phyloP scores from a whole-genome alignment of 2,113 vertebrate genomes.

The Anguilla rostrata region DNA sequence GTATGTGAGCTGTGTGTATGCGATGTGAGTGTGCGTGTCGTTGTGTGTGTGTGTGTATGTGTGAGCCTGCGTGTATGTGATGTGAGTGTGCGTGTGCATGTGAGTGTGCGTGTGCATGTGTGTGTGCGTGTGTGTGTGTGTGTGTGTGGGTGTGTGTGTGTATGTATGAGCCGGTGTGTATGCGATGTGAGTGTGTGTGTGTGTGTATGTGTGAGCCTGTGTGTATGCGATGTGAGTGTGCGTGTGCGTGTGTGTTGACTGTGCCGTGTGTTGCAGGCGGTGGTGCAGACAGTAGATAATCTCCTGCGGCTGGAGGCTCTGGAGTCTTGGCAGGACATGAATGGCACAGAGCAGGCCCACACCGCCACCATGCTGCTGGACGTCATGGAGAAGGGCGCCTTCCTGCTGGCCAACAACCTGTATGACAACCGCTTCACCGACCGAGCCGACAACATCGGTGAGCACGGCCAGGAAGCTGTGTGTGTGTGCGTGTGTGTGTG shows the following conservation, averaged over 20 bases:
- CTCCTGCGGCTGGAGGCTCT: slow-evolving; percentile 81
- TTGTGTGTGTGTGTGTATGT: slow-evolving; percentile 22
- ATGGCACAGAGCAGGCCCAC: slow-evolving; percentile 86
- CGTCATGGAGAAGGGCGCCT: slow-evolving; percentile 88
- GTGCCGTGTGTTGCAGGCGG: slow-evolving; percentile 66
- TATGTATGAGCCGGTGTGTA: background rate
- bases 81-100: background rate
- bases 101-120: background rate
- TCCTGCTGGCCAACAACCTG: slow-evolving; percentile 91
- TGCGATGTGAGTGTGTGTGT: background rate
- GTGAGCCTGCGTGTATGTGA: background rate
- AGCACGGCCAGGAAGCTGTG: slow-evolving; percentile 28
- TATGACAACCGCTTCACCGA: slow-evolving; percentile 82
- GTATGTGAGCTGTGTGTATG: background rate
- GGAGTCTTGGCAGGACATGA: slow-evolving; percentile 92
- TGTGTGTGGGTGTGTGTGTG: background rate
- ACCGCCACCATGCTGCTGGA: slow-evolving; percentile 92
- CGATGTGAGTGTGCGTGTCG: slow-evolving; percentile 9
- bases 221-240: background rate
- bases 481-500: slow-evolving; percentile 28
- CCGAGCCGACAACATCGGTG: slow-evolving; percentile 83
- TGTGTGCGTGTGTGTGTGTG: background rate
- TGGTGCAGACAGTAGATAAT: slow-evolving; percentile 90
- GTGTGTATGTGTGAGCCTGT: background rate
- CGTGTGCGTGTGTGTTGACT: background rate